phyloP scores from a whole-genome alignment of 2,888 invertebrate genomes.

The Therioaphis trifolii region DNA sequence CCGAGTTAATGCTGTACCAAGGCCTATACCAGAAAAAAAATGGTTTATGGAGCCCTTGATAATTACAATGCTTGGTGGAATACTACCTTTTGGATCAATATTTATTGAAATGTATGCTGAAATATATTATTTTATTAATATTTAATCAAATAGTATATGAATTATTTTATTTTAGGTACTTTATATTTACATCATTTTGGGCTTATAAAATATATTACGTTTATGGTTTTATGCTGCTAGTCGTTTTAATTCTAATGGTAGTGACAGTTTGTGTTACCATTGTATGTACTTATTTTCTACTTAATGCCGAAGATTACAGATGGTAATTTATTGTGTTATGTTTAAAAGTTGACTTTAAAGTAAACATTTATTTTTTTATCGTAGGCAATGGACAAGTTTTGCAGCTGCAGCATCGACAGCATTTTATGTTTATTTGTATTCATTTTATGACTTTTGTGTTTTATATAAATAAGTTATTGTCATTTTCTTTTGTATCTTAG shows the following conservation, averaged over 20 bases:
- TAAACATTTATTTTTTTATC: conserved; percentile 63
- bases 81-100: conserved; percentile 98
- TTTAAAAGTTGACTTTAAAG: background rate
- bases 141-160: background rate
- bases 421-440: conserved; percentile 97
- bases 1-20: conserved; percentile 97
- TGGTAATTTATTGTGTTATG: conserved; percentile 74
- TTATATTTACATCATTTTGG: conserved; percentile 99
- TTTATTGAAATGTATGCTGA: conserved; percentile 96
- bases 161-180: conserved; percentile 77
- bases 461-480: conserved; percentile 88
- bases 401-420: conserved; percentile 96
- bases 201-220: conserved; percentile 99
- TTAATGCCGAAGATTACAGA: conserved; percentile 99
- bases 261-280: conserved; percentile 99
- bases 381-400: conserved; percentile 98
- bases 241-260: conserved; percentile 93
- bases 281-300: conserved; percentile 97
- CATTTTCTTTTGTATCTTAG: background rate
- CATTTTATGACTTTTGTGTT: conserved; percentile 99
- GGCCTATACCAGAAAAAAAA: conserved; percentile 97
- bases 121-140: background rate
- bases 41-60: conserved; percentile 99
- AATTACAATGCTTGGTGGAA: conserved; percentile 94
- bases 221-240: conserved; percentile 98